Evolutionary conservation across 2,113 vertebrate genomes (phyloP), one percentile per base, ranked within the genome.

Genomic region (Cynopterus brachyotis): DNA sequence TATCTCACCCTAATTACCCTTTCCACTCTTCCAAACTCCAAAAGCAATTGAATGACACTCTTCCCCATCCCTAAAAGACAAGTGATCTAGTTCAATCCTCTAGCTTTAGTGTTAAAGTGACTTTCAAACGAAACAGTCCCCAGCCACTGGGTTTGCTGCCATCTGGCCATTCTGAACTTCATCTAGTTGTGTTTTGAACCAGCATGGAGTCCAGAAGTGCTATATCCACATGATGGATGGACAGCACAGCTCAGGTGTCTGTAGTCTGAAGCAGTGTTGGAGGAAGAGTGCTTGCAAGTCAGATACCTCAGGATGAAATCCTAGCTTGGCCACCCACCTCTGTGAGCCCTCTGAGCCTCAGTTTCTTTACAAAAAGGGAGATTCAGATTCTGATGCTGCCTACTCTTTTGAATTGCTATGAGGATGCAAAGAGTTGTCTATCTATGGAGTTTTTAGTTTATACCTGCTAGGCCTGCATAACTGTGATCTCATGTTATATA

Each of bases 71-170:
- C 9, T 69, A 35, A 35, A 93, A 93, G 72, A 28, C 42, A 88
- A 81, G 70, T 37, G 84, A 79, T 75, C 59, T 35, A 82, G 83
- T 47, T 35, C n/a, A 79, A 26, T 72, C 59, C 3, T 89, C 53
- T 75, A 82, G 40, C 45, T 50, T 78, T 64, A 47, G 16, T 10
- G n/a, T 89, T 69, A 75, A 79, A 60, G 19, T 84, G 55, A 66
- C 64, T 89, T 93, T 90, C 75, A 55, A 83, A 82, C 60, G 59
- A 70, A 73, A 64, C 6, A 32, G 79, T 30, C 9, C 55, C 70
- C 35, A 32, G 19, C 59, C 47, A 24, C 73, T 30, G n/a, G 22
- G 12, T 82, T 83, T 94, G 47, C 35, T 30, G 15, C 26, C 69
- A 75, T 40, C 55, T 62, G 80, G 35, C 3, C 40, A 69, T 50